Evolutionary conservation across 2,113 vertebrate species (phyloP).

Genomic region (Climacteris rufus): DNA sequence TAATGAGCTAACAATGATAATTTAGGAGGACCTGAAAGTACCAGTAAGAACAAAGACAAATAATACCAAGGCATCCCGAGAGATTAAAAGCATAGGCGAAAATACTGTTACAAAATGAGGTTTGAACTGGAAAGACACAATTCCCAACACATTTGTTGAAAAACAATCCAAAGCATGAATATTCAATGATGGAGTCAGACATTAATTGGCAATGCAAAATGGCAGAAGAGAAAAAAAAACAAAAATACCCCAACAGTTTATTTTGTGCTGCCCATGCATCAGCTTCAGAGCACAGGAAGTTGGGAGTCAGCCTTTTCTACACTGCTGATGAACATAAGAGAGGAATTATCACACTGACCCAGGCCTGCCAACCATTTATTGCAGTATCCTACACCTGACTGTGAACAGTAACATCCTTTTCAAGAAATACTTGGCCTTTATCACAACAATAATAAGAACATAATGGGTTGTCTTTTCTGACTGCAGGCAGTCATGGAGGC

Average conservation of each 20-base stretch:
- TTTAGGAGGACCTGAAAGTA: conserved; percentile 54
- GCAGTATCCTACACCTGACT: not conserved
- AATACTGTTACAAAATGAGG: conserved; percentile 54
- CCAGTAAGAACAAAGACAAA: conserved; percentile 53
- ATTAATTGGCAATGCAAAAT: conserved; percentile 53
- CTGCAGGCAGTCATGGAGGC: not conserved
- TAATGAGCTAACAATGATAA: conserved; percentile 60
- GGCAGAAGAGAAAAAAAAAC: not conserved
- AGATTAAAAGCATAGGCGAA: conserved; percentile 47
- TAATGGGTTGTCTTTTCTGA: not conserved
- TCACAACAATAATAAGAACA: not conserved
- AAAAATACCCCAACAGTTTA: not conserved
- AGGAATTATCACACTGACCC: not conserved
- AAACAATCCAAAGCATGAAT: conserved; percentile 61
- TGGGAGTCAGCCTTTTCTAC: not conserved
- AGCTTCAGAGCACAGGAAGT: not conserved
- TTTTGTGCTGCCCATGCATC: not conserved
- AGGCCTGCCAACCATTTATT: not conserved
- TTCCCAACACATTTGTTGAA: conserved; percentile 57
- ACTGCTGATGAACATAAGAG: not conserved
- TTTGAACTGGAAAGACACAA: conserved; percentile 59
- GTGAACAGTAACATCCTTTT: not conserved
- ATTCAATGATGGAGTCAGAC: conserved; percentile 31
- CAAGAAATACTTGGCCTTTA: not conserved
- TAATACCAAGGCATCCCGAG: conserved; percentile 43